These are phyloP conservation scores for Polypterus senegalus DNA, from an alignment of 2,113 vertebrate species.

Conservation along the genomic window DNA sequence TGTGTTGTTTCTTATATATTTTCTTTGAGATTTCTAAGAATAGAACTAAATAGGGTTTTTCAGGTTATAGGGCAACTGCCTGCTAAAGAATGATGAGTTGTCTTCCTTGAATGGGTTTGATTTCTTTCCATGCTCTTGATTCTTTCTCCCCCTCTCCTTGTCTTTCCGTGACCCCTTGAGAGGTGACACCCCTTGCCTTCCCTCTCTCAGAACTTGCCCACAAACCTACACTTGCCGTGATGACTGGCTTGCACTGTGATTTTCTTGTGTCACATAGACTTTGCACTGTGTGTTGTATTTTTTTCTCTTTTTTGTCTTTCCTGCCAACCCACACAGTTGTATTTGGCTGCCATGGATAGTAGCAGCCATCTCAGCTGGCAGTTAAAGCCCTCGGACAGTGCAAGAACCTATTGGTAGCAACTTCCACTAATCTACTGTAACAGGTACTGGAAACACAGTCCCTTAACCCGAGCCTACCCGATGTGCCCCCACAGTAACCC, in stretches of 20 bases:
- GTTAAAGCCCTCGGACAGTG: conserved; percentile 88
- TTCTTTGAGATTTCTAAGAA: no score
- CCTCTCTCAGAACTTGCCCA: no score
- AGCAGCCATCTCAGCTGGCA: conserved; percentile 84
- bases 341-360: conserved; percentile 88
- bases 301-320: conserved; percentile 54
- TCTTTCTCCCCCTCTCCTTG: not conserved
- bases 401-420: conserved; percentile 82
- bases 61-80: no score
- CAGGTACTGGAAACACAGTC: conserved; percentile 71
- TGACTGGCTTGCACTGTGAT: conserved; percentile 52
- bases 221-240: conserved; percentile 18
- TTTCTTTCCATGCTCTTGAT: not conserved
- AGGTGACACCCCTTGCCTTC: no score
- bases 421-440: conserved; percentile 48
- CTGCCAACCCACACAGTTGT: conserved; percentile 74
- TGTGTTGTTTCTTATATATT: no score
- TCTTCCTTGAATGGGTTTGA: no score
- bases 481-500: conserved; percentile 26
- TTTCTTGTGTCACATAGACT: conserved; percentile 28
- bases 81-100: no score
- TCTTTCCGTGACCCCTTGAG: not conserved
- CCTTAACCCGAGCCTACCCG: conserved; percentile 33
- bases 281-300: conserved; percentile 33
- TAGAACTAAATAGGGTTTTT: no score